These are phyloP conservation scores for Scortum barcoo DNA, from an alignment of 2,113 vertebrate genomes.

Conservation along the genomic window DNA sequence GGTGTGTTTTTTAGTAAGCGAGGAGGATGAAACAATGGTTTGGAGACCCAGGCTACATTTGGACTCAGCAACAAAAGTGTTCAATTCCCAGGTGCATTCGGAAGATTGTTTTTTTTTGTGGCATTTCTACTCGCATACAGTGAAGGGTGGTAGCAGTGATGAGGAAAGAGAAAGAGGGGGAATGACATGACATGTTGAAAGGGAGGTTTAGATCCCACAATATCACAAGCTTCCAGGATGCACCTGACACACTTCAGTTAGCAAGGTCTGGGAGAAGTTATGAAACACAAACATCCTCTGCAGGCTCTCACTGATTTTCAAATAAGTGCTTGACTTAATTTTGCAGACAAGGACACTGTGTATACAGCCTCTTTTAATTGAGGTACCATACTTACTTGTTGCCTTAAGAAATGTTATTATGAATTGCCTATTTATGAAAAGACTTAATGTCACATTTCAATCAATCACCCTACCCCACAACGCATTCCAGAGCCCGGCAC, in stretches of 20 bases:
- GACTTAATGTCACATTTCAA: constrained; percentile 8
- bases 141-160: constrained; percentile 8
- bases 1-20: constrained; percentile 9
- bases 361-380: constrained; percentile 5
- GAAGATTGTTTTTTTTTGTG: constrained; percentile 47
- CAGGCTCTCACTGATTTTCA: constrained; percentile 4
- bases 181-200: constrained; percentile 20
- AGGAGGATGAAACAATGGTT: constrained; percentile 21
- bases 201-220: constrained; percentile 21
- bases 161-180: not conserved
- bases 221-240: constrained; percentile 25
- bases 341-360: constrained; percentile 25
- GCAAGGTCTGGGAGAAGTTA: constrained; percentile 26
- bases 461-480: constrained; percentile 36
- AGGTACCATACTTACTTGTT: not conserved
- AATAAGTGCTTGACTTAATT: constrained; percentile 12
- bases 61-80: not conserved
- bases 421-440: constrained; percentile 35
- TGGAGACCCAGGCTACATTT: not conserved
- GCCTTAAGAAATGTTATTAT: constrained; percentile 18
- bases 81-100: constrained; percentile 11
- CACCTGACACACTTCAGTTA: constrained; percentile 27
- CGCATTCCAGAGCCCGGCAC: constrained; percentile 24
- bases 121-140: constrained; percentile 24
- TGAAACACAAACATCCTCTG: constrained; percentile 27